Percentiles rank a stretch among this genome's conserved stretches.
These are phyloP conservation scores for Latrodectus hesperus DNA, from an alignment of 2,888 invertebrate species.

Conservation along the genomic window DNA sequence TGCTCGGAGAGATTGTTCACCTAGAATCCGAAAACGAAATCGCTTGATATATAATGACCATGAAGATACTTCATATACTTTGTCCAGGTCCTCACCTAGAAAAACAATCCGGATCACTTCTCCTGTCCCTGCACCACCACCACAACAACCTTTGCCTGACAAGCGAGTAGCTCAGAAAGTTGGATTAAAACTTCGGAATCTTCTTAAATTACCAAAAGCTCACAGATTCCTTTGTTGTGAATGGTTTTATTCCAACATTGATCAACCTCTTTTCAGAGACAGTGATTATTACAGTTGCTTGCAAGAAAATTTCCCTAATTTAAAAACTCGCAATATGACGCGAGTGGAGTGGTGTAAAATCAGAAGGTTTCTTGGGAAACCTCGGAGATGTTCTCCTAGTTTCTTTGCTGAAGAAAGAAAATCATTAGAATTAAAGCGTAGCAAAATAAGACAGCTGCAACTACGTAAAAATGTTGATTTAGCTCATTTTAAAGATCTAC, in stretches of 20 bases:
- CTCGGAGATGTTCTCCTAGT: constrained; percentile 82
- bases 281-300: constrained; percentile 97
- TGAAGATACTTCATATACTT: constrained; percentile 71
- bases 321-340: constrained; percentile 88
- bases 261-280: constrained; percentile 92
- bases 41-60: constrained; percentile 90
- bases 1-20: constrained; percentile 78
- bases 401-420: constrained; percentile 96
- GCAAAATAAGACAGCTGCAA: constrained; percentile 93
- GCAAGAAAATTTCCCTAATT: constrained; percentile 92
- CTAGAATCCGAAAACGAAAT: constrained; percentile 91
- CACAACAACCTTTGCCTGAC: constrained; percentile 77
- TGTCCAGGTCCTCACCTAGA: constrained; percentile 82
- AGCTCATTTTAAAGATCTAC: constrained; percentile 88
- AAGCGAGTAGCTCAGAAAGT: constrained; percentile 91
- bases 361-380: constrained; percentile 96
- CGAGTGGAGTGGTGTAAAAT: constrained; percentile 97
- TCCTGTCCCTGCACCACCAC: constrained; percentile 53
- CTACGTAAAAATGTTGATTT: constrained; percentile 86
- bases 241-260: constrained; percentile 99
- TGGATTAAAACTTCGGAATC: constrained; percentile 89
- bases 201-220: constrained; percentile 97
- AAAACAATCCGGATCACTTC: constrained; percentile 74
- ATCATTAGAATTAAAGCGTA: constrained; percentile 91
- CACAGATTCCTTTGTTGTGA: constrained; percentile 99